Evolutionary conservation across 1,140 invertebrate species (phyloP).

Genomic region (Hyles euphorbiae): DNA sequence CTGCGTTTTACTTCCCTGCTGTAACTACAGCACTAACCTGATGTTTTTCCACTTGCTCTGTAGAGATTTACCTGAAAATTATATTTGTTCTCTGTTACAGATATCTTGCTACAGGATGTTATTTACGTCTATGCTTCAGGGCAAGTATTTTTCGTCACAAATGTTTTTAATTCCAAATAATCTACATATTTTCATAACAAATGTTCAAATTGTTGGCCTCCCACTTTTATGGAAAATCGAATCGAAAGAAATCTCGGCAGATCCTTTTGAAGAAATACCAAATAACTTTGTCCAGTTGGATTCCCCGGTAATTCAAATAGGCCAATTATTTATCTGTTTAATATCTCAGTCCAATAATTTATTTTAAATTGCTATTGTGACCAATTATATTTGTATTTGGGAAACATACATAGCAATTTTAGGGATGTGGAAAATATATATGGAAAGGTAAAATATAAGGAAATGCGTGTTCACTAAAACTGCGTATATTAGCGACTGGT

Average conservation of each 20-base stretch:
- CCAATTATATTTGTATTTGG: not conserved
- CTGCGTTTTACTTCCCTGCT: constrained; percentile 12
- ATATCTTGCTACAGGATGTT: constrained; percentile 18
- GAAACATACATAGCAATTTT: too few species aligned
- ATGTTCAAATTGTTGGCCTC: constrained; percentile 21
- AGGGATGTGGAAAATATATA: too few species aligned
- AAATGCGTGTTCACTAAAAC: too few species aligned
- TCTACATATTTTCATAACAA: constrained; percentile 9
- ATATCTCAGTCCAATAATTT: constrained; percentile 49
- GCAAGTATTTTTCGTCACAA: too few species aligned
- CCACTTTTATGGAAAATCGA: constrained; percentile 14
- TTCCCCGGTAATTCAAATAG: constrained; percentile 33
- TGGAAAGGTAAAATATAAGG: too few species aligned
- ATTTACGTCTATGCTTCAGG: not conserved
- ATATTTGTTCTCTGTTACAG: constrained; percentile 13
- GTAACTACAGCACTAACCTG: too few species aligned
- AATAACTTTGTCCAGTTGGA: constrained; percentile 29
- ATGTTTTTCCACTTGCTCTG: constrained; percentile 3
- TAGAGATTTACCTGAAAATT: constrained; percentile 7
- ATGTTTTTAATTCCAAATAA: too few species aligned
- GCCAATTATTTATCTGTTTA: constrained; percentile 34
- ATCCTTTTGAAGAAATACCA: constrained; percentile 37
- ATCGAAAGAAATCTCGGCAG: constrained; percentile 34
- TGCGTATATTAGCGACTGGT: too few species aligned
- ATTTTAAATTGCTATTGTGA: constrained; percentile 30